phyloP scores from a whole-genome alignment of 1,140 invertebrate species.

The Bombus ignitus region DNA sequence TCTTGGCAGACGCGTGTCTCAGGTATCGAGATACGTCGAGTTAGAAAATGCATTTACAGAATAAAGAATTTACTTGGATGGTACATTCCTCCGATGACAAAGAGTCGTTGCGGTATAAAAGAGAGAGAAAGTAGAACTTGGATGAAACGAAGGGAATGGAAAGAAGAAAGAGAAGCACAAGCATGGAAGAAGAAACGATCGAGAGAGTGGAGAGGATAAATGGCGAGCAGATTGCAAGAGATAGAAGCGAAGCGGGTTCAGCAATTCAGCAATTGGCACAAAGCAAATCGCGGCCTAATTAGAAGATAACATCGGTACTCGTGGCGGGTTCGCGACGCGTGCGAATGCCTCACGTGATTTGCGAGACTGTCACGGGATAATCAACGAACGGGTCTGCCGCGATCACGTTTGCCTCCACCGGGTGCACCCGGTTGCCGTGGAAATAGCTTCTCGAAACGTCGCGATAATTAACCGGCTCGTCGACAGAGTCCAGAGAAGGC shows the following conservation, averaged over 20 bases:
- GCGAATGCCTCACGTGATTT: conserved; percentile 22
- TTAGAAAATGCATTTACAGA: too few species aligned
- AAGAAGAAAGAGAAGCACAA: neutral
- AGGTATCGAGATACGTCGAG: too few species aligned
- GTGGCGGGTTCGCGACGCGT: conserved; percentile 8
- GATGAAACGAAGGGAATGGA: too few species aligned
- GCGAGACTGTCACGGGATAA: conserved; percentile 20
- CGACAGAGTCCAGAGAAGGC: conserved; percentile 21
- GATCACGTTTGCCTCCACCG: neutral
- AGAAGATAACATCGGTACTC: conserved; percentile 23
- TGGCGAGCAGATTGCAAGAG: too few species aligned
- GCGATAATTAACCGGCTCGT: conserved; percentile 46
- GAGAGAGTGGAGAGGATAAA: neutral
- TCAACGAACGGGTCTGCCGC: conserved; percentile 1
- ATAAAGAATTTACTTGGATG: too few species aligned
- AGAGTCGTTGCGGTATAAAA: too few species aligned
- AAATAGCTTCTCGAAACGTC: conserved; percentile 25
- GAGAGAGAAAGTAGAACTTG: too few species aligned
- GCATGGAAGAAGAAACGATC: too few species aligned
- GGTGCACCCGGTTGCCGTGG: conserved; percentile 44
- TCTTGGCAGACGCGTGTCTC: too few species aligned
- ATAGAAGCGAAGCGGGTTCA: neutral
- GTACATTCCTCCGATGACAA: too few species aligned
- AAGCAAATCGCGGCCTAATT: conserved; percentile 38
- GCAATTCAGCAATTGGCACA: neutral